Evolutionary conservation across 2,797 vertebrate genomes (phyloP), one percentile per base, ranked within the genome.

Genomic region (Clarias laeviceps): DNA sequence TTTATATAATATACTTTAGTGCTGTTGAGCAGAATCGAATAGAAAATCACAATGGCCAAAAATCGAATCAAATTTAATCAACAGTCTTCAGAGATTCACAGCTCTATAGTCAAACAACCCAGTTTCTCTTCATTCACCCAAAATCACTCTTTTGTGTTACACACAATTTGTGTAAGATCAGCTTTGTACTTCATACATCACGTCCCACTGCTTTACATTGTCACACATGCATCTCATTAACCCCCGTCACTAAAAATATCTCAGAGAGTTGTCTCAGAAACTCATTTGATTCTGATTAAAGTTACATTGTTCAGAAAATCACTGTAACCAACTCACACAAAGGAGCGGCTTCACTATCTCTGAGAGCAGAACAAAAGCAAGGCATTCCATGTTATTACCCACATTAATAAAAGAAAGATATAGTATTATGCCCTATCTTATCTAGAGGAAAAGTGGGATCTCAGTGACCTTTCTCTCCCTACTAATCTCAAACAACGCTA

Each of bases 381-480:
- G 87, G 88, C 86, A 29, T 62, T 82, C 87, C 86, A 34, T 87
- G 85, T 91, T 89, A 93, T 91, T 87, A 88, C 90, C 87, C 40
- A 81, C 84, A 84, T 90, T 89, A 90, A 87, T 91, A 91, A 89
- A 85, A 87, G 88, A 87, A 92, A 91, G 89, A 91, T 87, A 91
- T 92, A 90, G 90, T 92, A 91, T 94, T 93, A 94, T 93, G 90
- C 87, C 18, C 1, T 84, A 84, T 90, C 90, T 94, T 93, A 94
- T 94, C 94, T 93, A 91, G 90, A 91, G 93, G 89, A 91, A 70
- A 89, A 78, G 88, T 91, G 92, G 89, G 93, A 93, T 94, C 89
- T 92, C 90, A 82, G 86, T 95, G 94, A 95, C 94, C 94, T 96
- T 95, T 95, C 91, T 92, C 92, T 94, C 91, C 90, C 91, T 85